A percentile compares a stretch with the other conserved stretches of the same genome.
Evolutionary conservation across 2,888 invertebrate genomes (phyloP).

Genomic region (Cephus runcator): DNA sequence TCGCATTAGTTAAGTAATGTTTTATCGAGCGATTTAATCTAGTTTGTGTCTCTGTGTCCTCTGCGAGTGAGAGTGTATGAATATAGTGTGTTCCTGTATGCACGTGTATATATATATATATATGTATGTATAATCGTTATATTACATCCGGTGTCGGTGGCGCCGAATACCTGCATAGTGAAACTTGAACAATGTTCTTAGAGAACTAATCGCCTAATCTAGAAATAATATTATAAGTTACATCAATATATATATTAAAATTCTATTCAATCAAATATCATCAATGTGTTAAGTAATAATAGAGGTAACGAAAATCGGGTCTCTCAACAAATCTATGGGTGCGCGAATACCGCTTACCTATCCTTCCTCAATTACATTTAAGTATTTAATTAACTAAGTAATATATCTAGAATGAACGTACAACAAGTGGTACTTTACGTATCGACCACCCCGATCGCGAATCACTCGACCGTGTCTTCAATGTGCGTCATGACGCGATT

Average conservation of each 20-base stretch:
- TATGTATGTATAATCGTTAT: constrained; percentile 36
- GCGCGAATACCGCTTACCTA: constrained; percentile 19
- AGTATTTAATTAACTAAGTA: constrained; percentile 27
- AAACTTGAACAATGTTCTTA: constrained; percentile 59
- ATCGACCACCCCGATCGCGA: neutral
- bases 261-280: constrained; percentile 49
- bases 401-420: constrained; percentile 40
- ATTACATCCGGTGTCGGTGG: constrained; percentile 26
- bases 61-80: constrained; percentile 17
- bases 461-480: neutral
- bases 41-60: constrained; percentile 16
- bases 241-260: constrained; percentile 42
- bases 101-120: neutral
- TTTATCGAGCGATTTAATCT: constrained; percentile 12
- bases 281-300: constrained; percentile 43
- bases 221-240: constrained; percentile 50
- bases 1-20: neutral
- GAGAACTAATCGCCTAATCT: constrained; percentile 34
- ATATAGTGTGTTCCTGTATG: constrained; percentile 1
- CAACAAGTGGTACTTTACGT: constrained; percentile 31
- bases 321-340: constrained; percentile 41
- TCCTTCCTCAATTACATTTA: neutral
- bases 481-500: neutral
- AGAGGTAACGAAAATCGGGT: constrained; percentile 47
- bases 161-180: constrained; percentile 35